Percentiles rank a stretch among this genome's conserved stretches.
phyloP scores from a whole-genome alignment of 2,797 vertebrate genomes.

The Hippopotamyrus pictus region DNA sequence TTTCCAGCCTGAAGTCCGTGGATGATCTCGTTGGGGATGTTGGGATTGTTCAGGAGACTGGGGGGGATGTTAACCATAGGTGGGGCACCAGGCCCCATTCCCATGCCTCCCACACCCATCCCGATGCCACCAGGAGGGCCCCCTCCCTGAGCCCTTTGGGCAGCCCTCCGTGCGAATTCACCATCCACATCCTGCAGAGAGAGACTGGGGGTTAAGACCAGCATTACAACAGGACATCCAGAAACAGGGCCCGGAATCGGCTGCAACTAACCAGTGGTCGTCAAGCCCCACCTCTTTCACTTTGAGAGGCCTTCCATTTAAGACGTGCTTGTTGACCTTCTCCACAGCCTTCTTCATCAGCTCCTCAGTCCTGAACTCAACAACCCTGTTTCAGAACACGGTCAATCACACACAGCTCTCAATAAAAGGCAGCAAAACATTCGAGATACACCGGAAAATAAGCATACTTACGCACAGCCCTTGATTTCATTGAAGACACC shows the following conservation, averaged over 20 bases:
- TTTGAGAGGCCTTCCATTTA: conserved; percentile 91
- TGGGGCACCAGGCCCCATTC: conserved; percentile 69
- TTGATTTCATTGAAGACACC: conserved; percentile 57
- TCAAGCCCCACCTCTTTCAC: conserved; percentile 80
- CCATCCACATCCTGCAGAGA: conserved; percentile 79
- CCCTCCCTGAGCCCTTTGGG: conserved; percentile 68
- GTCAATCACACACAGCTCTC: background rate
- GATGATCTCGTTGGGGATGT: conserved; percentile 91
- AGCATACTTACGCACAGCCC: conserved; percentile 94
- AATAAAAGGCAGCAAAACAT: background rate
- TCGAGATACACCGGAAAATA: background rate
- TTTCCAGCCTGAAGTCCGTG: conserved; percentile 92
- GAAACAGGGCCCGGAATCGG: background rate
- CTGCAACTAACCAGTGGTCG: background rate
- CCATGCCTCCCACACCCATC: conserved; percentile 63
- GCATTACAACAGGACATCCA: background rate
- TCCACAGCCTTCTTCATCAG: conserved; percentile 97
- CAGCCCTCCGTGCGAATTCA: conserved; percentile 82
- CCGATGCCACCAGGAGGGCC: conserved; percentile 59
- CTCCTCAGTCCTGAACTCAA: conserved; percentile 97
- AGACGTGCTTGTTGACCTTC: conserved; percentile 90
- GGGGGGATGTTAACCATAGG: conserved; percentile 83
- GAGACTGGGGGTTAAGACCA: conserved; percentile 6
- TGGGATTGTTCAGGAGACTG: conserved; percentile 91
- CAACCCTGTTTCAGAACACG: conserved; percentile 64